Percentiles rank a stretch among this genome's conserved stretches.
Conservation (phyloP, 2,113 vertebrate species). For the Xenopus laevis region DNA sequence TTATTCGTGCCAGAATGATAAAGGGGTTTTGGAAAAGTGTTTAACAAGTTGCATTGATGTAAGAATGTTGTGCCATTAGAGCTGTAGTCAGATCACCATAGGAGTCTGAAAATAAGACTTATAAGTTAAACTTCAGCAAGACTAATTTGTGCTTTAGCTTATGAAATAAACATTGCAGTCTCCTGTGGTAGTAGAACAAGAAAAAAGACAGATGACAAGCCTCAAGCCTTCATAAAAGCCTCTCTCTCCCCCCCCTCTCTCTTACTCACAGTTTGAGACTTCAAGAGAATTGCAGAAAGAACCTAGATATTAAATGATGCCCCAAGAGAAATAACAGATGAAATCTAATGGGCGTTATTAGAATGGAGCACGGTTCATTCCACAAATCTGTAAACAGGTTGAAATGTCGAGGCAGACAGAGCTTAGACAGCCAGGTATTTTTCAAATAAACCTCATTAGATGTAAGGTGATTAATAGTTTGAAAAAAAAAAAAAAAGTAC, state of each 20-base stretch:
- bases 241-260: slow-evolving; percentile 7
- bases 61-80: slow-evolving; percentile 7
- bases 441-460: not conserved
- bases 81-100: not conserved
- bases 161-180: slow-evolving; percentile 39
- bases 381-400: slow-evolving; percentile 1
- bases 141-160: slow-evolving; percentile 38
- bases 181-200: slow-evolving; percentile 16
- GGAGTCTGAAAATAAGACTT: not conserved
- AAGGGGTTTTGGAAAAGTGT: not conserved
- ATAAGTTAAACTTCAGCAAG: slow-evolving; percentile 18
- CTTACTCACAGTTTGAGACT: slow-evolving; percentile 31
- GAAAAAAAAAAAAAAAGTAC: too few species aligned
- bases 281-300: slow-evolving; percentile 16
- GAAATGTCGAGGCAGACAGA: slow-evolving; percentile 1
- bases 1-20: too few species aligned
- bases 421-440: not conserved
- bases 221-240: slow-evolving; percentile 26
- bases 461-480: too few species aligned
- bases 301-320: slow-evolving; percentile 21
- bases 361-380: slow-evolving; percentile 10
- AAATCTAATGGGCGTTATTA: slow-evolving; percentile 26
- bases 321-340: slow-evolving; percentile 18
- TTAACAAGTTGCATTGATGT: not conserved
- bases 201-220: slow-evolving; percentile 37